A percentile compares a stretch with the other conserved stretches of the same genome.
phyloP scores from a whole-genome alignment of 2,888 invertebrate genomes.

The Amiota minor region DNA sequence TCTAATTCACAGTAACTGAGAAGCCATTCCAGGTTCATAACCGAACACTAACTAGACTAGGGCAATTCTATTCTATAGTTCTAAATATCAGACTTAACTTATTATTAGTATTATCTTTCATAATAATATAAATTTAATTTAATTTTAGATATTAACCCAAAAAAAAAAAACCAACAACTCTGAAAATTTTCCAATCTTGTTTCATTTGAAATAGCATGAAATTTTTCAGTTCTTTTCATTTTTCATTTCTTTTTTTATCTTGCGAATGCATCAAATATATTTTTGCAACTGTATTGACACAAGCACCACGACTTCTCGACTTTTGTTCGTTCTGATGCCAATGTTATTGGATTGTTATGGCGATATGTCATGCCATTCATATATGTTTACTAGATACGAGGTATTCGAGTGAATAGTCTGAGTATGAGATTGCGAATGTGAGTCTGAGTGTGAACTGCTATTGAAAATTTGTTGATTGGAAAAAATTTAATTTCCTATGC shows the following conservation, averaged over 20 bases:
- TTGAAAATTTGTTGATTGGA: conserved; percentile 71
- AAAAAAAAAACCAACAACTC: background rate
- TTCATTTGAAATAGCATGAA: background rate
- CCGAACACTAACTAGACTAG: too few species aligned
- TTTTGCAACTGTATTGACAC: conserved; percentile 30
- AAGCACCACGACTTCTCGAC: conserved; percentile 20
- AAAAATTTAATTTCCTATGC: conserved; percentile 71
- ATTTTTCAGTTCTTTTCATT: background rate
- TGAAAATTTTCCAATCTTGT: background rate
- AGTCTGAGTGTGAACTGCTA: conserved; percentile 51
- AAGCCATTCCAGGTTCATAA: too few species aligned
- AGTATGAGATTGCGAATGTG: conserved; percentile 4
- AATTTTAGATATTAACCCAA: too few species aligned
- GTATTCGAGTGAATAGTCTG: background rate
- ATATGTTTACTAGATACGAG: background rate
- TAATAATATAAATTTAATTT: too few species aligned
- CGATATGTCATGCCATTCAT: background rate
- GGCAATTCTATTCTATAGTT: too few species aligned
- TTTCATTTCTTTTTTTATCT: conserved; percentile 18
- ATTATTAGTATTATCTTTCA: too few species aligned
- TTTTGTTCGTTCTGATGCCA: background rate
- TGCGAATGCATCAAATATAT: conserved; percentile 32
- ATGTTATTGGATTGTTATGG: background rate
- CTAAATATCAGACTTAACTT: too few species aligned
- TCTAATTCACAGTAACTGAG: too few species aligned